These are phyloP conservation scores for Lineus longissimus DNA, from an alignment of 1,140 invertebrate species.

Conservation along the genomic window DNA sequence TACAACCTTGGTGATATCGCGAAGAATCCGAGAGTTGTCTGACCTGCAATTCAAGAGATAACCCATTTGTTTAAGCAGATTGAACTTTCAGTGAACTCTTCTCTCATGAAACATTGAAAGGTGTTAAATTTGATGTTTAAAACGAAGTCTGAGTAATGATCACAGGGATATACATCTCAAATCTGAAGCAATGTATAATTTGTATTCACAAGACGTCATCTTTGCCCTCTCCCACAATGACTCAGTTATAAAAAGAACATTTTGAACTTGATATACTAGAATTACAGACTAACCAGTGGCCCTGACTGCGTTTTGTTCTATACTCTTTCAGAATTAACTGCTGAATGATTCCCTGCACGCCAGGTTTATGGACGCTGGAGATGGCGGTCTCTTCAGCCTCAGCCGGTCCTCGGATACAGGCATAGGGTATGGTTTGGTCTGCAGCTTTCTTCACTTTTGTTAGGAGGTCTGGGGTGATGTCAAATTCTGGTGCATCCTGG, in stretches of 20 bases:
- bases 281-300: constrained; percentile 43
- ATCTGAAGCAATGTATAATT: too few relatives aligned
- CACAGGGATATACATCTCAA: too few relatives aligned
- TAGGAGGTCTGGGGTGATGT: constrained; percentile 25
- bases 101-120: not conserved
- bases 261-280: too few relatives aligned
- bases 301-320: constrained; percentile 36
- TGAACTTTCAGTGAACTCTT: not conserved
- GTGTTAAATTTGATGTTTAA: not conserved
- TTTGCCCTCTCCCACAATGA: too few relatives aligned
- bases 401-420: constrained; percentile 34
- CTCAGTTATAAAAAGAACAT: too few relatives aligned
- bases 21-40: constrained; percentile 33
- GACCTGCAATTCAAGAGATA: constrained; percentile 31
- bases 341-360: constrained; percentile 35
- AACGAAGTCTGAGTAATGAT: too few relatives aligned
- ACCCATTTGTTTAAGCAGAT: not conserved
- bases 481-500: constrained; percentile 24
- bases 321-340: constrained; percentile 31
- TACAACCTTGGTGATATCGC: constrained; percentile 29
- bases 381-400: constrained; percentile 21
- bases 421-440: constrained; percentile 32
- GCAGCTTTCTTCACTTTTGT: constrained; percentile 19
- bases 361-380: constrained; percentile 24
- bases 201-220: too few relatives aligned